Evolutionary conservation across 2,113 vertebrate genomes (phyloP).

Genomic region (human): GRCh38 chr4:124038501-124039000

Average conservation of each 20-base stretch:
- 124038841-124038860: not conserved
- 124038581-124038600: too few species aligned
- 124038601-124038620: not conserved
- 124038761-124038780: not conserved
- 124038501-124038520: not conserved
- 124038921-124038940: not conserved
- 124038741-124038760: not conserved
- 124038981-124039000: not conserved
- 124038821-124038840: not conserved
- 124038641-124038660: not conserved
- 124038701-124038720: not conserved
- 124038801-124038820: not conserved
- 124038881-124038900: not conserved
- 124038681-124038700: not conserved
- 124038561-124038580: not conserved
- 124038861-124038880: not conserved
- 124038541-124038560: not conserved
- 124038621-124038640: not conserved
- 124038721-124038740: not conserved
- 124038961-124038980: not conserved
- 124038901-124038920: not conserved
- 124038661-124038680: not conserved
- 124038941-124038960: not conserved
- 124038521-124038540: too few species aligned
- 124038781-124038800: not conserved